A percentile compares a stretch with the other conserved stretches of the same genome.
These are phyloP conservation scores for Pomatostomus ruficeps DNA, from an alignment of 2,113 vertebrate species.

Conservation along the genomic window DNA sequence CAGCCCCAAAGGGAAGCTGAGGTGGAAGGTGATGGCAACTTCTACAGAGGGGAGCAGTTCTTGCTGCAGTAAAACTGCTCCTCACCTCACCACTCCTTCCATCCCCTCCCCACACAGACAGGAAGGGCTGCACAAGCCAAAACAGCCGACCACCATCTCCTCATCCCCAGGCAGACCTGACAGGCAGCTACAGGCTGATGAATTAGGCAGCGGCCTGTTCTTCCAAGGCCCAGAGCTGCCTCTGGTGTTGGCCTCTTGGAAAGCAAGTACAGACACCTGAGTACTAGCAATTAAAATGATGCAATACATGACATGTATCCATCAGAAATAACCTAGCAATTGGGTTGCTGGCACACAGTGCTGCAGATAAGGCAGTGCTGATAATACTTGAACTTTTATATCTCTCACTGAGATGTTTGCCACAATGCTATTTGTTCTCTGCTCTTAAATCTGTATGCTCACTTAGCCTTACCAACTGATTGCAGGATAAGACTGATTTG, in stretches of 20 bases:
- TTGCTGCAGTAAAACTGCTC: not conserved
- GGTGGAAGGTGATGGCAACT: not conserved
- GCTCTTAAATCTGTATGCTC: not conserved
- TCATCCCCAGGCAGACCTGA: not conserved
- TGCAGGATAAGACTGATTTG: not conserved
- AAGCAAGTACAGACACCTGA: not conserved
- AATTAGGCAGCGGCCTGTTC: not conserved
- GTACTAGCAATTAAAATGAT: constrained; percentile 30
- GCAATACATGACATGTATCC: not conserved
- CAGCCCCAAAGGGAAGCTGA: not conserved
- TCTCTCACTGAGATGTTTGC: not conserved
- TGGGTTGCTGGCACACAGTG: not conserved
- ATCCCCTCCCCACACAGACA: not conserved
- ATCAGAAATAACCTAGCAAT: constrained; percentile 5
- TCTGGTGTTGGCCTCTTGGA: not conserved
- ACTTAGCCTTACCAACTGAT: not conserved
- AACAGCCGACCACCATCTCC: not conserved
- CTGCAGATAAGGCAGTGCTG: not conserved
- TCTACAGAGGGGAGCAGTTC: not conserved
- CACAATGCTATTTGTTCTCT: not conserved
- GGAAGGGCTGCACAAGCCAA: not conserved
- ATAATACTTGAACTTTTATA: not conserved
- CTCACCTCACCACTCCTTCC: not conserved
- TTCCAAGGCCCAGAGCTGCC: not conserved
- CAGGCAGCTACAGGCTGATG: not conserved